Conservation (phyloP, 2,888 invertebrate species). For the Lissocephala sabroskyi region DNA sequence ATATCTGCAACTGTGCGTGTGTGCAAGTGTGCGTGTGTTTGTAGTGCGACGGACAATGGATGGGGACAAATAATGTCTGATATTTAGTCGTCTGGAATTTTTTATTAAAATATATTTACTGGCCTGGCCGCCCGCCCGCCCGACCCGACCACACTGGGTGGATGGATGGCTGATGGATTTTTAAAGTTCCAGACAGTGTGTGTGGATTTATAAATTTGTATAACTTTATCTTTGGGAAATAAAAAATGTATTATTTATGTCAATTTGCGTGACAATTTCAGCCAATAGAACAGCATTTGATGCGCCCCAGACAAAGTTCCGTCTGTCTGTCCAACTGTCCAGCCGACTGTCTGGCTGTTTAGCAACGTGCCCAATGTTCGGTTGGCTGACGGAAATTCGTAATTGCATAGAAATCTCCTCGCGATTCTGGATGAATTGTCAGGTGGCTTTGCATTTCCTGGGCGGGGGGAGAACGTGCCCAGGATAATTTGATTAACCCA, state of each 20-base stretch:
- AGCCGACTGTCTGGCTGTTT: not conserved
- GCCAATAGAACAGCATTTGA: not conserved
- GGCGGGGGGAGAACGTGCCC: too few relatives aligned
- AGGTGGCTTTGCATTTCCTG: too few relatives aligned
- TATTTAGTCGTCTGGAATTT: slow-evolving; percentile 47
- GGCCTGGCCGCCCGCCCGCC: too few relatives aligned
- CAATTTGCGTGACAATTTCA: slow-evolving; percentile 40
- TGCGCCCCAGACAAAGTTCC: too few relatives aligned
- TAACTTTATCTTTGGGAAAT: not conserved
- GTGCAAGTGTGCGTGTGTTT: slow-evolving; percentile 7
- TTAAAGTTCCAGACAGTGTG: slow-evolving; percentile 5
- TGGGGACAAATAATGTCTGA: slow-evolving; percentile 23
- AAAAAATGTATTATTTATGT: slow-evolving; percentile 29
- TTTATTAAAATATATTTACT: slow-evolving; percentile 47
- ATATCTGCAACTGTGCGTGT: not conserved
- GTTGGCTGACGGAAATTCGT: not conserved
- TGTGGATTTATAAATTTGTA: slow-evolving; percentile 16
- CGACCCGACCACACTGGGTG: too few relatives aligned
- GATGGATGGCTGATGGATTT: slow-evolving; percentile 23
- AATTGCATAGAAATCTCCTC: not conserved
- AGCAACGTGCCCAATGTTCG: not conserved
- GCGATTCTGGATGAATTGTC: too few relatives aligned
- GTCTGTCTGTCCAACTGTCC: too few relatives aligned
- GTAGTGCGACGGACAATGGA: slow-evolving; percentile 16
- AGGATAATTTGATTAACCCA: too few relatives aligned